These are phyloP conservation scores for Watsonalla cultraria DNA, from an alignment of 2,888 invertebrate species.

Conservation along the genomic window DNA sequence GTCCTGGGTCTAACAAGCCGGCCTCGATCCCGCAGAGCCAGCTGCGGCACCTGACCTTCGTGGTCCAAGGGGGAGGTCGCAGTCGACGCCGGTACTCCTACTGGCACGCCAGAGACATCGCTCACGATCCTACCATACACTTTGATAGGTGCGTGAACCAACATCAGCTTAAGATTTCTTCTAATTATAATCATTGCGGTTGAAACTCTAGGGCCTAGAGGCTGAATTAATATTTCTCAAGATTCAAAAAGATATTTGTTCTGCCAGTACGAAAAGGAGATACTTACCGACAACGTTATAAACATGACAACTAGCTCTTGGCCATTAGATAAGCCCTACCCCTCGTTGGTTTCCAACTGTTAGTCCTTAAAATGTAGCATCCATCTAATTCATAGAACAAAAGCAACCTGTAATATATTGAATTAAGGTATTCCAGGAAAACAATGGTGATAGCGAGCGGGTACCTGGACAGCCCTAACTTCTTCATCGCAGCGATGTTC, in stretches of 20 bases:
- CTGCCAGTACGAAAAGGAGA: no score
- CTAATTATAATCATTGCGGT: not conserved
- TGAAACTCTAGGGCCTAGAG: not conserved
- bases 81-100: slow-evolving; percentile 53
- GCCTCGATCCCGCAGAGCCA: slow-evolving; percentile 57
- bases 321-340: no score
- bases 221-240: no score
- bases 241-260: no score
- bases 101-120: slow-evolving; percentile 60
- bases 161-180: not conserved
- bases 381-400: no score
- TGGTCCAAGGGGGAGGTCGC: slow-evolving; percentile 62
- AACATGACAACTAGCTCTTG: no score
- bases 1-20: slow-evolving; percentile 63
- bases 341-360: no score
- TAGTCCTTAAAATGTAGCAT: no score
- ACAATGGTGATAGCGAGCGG: slow-evolving; percentile 61
- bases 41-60: slow-evolving; percentile 55
- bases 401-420: no score
- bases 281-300: no score
- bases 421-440: slow-evolving; percentile 39
- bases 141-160: slow-evolving; percentile 43
- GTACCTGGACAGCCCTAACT: slow-evolving; percentile 61
- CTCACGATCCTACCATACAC: slow-evolving; percentile 57
- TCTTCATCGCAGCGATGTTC: slow-evolving; percentile 58